Evolutionary conservation across 2,888 invertebrate species (phyloP).

Genomic region (Psococerastis gibbosa): DNA sequence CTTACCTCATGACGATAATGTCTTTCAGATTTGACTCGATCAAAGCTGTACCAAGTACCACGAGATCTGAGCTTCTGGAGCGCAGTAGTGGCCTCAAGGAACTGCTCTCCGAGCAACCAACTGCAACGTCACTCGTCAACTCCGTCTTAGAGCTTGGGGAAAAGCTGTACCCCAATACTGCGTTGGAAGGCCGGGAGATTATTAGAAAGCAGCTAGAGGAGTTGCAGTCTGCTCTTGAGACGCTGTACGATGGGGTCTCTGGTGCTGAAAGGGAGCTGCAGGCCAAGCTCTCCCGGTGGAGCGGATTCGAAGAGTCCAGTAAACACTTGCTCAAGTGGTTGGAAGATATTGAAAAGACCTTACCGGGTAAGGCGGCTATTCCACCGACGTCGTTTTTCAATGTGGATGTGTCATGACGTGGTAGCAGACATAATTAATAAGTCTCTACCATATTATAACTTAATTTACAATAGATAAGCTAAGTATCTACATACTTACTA

Average conservation of each 20-base stretch:
- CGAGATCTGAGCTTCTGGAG: constrained; percentile 46
- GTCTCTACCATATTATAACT: too few relatives aligned
- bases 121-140: constrained; percentile 55
- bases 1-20: too few relatives aligned
- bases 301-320: constrained; percentile 72
- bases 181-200: constrained; percentile 72
- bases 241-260: constrained; percentile 59
- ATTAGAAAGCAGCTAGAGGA: constrained; percentile 68
- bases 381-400: too few relatives aligned
- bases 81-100: constrained; percentile 54
- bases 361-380: constrained; percentile 59
- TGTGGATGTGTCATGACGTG: too few relatives aligned
- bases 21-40: background rate
- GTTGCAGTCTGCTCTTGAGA: constrained; percentile 63
- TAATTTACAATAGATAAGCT: too few relatives aligned
- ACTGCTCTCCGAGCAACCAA: constrained; percentile 52
- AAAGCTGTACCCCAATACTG: constrained; percentile 68
- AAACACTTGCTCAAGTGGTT: constrained; percentile 66
- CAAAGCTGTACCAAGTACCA: constrained; percentile 23
- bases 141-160: constrained; percentile 75
- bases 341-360: constrained; percentile 46
- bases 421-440: too few relatives aligned
- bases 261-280: constrained; percentile 63
- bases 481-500: too few relatives aligned
- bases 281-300: constrained; percentile 69